Percentiles rank a stretch among this genome's conserved stretches.
Evolutionary conservation across 2,888 invertebrate genomes (phyloP).

Genomic region (Syrphus vitripennis): DNA sequence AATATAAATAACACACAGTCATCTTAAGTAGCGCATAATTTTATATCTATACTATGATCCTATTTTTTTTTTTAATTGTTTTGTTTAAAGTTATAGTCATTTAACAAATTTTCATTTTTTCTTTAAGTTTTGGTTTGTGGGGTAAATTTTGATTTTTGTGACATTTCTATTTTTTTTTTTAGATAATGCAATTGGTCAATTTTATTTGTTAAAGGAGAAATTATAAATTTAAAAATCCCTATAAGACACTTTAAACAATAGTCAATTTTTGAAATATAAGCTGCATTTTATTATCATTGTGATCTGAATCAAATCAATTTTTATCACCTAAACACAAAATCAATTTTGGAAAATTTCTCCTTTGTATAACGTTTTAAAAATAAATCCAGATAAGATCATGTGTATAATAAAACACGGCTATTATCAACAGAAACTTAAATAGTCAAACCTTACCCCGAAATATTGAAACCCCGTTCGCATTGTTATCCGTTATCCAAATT

Average conservation of each 20-base stretch:
- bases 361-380: too few relatives aligned
- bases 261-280: not conserved
- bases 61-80: not conserved
- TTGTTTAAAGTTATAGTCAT: not conserved
- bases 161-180: not conserved
- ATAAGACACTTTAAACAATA: not conserved
- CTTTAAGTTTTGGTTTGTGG: not conserved
- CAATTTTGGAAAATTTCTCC: too few relatives aligned
- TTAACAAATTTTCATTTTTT: not conserved
- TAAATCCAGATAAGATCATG: too few relatives aligned
- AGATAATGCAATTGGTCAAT: not conserved
- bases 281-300: too few relatives aligned
- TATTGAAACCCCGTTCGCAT: too few relatives aligned
- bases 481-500: too few relatives aligned
- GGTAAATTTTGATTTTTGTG: not conserved
- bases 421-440: too few relatives aligned
- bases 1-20: slow-evolving; percentile 1
- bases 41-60: not conserved
- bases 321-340: too few relatives aligned
- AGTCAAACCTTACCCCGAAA: too few relatives aligned
- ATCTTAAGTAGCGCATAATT: slow-evolving; percentile 12
- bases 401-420: too few relatives aligned
- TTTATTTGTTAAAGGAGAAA: not conserved
- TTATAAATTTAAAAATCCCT: not conserved
- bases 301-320: too few relatives aligned